Evolutionary conservation across 2,888 invertebrate genomes (phyloP).

Genomic region (Sipunculus nudus): DNA sequence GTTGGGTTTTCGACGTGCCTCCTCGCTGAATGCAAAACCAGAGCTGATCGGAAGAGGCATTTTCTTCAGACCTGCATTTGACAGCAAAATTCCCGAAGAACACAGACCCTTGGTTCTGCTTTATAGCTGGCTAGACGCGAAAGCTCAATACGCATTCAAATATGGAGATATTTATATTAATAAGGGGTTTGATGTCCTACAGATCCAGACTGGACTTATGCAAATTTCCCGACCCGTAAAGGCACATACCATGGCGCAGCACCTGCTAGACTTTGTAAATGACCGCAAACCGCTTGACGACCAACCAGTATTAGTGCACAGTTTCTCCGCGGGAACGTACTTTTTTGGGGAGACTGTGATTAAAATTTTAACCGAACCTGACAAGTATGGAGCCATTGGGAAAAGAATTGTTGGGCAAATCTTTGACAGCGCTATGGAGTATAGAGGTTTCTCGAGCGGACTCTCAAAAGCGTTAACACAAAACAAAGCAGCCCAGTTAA

Average conservation of each 20-base stretch:
- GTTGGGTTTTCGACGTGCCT: too few relatives aligned
- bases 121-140: conserved; percentile 86
- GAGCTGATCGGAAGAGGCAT: conserved; percentile 27
- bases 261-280: conserved; percentile 79
- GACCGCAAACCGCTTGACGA: conserved; percentile 73
- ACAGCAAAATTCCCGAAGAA: conserved; percentile 17
- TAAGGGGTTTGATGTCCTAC: conserved; percentile 85
- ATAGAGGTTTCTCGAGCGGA: conserved; percentile 70
- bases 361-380: conserved; percentile 68
- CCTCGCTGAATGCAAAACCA: conserved; percentile 26
- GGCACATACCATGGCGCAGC: conserved; percentile 77
- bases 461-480: conserved; percentile 69
- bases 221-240: conserved; percentile 82
- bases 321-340: conserved; percentile 91
- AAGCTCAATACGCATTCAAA: conserved; percentile 84
- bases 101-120: conserved; percentile 80
- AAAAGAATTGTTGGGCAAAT: conserved; percentile 77
- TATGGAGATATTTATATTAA: conserved; percentile 84
- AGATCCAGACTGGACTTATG: conserved; percentile 82
- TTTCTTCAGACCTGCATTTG: conserved; percentile 30
- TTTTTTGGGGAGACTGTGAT: conserved; percentile 84
- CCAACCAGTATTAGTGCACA: conserved; percentile 81
- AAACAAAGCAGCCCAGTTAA: conserved; percentile 67
- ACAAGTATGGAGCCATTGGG: conserved; percentile 67
- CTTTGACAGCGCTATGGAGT: conserved; percentile 84